Percentiles rank a stretch among this genome's conserved stretches.
phyloP scores from a whole-genome alignment of 30 jellyfish, hydroid and myxozoan species.

The Aurelia sp. region DNA sequence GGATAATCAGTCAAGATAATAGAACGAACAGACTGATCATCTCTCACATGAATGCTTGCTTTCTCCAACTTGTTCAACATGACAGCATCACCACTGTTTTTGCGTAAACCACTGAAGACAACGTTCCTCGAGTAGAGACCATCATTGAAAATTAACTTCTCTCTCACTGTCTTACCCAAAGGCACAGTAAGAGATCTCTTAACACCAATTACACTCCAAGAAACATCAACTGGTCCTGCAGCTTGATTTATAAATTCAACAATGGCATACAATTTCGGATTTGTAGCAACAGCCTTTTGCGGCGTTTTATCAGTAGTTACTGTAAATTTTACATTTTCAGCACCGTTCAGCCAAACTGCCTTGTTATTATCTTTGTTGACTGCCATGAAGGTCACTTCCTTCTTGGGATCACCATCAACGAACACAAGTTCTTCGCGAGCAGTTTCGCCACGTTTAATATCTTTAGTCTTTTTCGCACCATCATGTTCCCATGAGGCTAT shows the following conservation, averaged over 20 bases:
- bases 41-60: not conserved
- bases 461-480: slow-evolving; percentile 13
- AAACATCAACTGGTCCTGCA: not conserved
- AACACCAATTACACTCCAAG: not conserved
- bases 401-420: slow-evolving; percentile 13
- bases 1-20: not conserved
- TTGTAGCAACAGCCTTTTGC: slow-evolving; percentile 16
- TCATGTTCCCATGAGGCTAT: slow-evolving; percentile 18
- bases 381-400: slow-evolving; percentile 10
- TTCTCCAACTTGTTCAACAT: not conserved
- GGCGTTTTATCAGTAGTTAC: slow-evolving; percentile 21
- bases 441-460: slow-evolving; percentile 13
- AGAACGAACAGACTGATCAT: not conserved
- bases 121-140: not conserved
- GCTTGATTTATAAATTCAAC: not conserved
- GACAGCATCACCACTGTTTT: not conserved
- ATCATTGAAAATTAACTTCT: not conserved
- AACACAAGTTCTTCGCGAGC: not conserved
- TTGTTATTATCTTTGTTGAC: slow-evolving; percentile 17
- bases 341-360: slow-evolving; percentile 10
- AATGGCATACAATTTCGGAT: not conserved
- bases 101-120: not conserved
- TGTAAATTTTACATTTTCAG: slow-evolving; percentile 7
- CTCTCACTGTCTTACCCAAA: not conserved
- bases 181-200: not conserved